Conservation (phyloP, 2,113 vertebrate species). For the Orientallactaga bullata region DNA sequence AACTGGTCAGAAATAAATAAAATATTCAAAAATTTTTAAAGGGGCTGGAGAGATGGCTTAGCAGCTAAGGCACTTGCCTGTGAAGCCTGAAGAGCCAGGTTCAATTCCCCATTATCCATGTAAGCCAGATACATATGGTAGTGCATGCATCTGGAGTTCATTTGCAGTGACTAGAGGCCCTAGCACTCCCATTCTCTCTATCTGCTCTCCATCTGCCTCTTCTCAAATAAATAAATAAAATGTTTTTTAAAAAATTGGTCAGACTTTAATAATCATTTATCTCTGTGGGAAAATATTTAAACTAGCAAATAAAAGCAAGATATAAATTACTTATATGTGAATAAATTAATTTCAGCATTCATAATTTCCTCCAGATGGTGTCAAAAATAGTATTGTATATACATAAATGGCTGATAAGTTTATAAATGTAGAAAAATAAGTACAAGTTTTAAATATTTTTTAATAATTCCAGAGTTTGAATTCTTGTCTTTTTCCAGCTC, state of each 20-base stretch:
- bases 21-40: too few relatives aligned
- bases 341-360: slow-evolving; percentile 37
- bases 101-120: too few relatives aligned
- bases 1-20: slow-evolving; percentile 51
- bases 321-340: not conserved
- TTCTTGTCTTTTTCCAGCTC: slow-evolving; percentile 90
- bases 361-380: slow-evolving; percentile 62
- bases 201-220: not conserved
- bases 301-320: slow-evolving; percentile 13
- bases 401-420: slow-evolving; percentile 43
- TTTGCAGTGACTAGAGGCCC: too few relatives aligned
- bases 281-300: too few relatives aligned
- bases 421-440: slow-evolving; percentile 60
- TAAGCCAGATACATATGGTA: too few relatives aligned
- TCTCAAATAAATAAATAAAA: too few relatives aligned
- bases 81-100: too few relatives aligned
- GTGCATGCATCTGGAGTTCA: too few relatives aligned
- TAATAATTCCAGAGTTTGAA: slow-evolving; percentile 67
- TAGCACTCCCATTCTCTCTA: not conserved
- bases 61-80: too few relatives aligned
- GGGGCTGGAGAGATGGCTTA: too few relatives aligned
- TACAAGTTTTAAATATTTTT: slow-evolving; percentile 50
- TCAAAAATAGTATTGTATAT: slow-evolving; percentile 35
- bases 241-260: too few relatives aligned
- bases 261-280: too few relatives aligned